Conservation (phyloP, 2,888 invertebrate genomes). For the Synanthedon vespiformis region DNA sequence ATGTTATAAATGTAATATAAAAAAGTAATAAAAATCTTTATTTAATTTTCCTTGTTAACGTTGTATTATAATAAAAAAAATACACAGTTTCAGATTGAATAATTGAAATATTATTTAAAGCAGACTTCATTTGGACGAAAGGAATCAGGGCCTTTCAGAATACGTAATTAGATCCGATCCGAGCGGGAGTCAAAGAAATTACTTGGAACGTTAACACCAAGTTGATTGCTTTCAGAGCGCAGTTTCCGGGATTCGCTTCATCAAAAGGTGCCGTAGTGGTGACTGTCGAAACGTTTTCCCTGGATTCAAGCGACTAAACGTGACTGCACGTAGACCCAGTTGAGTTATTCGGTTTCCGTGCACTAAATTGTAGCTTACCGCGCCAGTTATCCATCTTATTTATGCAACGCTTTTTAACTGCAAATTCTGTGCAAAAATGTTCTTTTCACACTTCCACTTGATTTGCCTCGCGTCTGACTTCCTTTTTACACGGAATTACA, state of each 20-base stretch:
- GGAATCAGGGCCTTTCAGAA: conserved; percentile 9
- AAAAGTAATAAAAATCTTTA: too few relatives aligned
- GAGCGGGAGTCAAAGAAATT: conserved; percentile 46
- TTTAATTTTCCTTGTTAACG: too few relatives aligned
- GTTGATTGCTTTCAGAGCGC: conserved; percentile 51
- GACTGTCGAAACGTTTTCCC: conserved; percentile 33
- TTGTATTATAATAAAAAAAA: too few relatives aligned
- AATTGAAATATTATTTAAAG: not conserved
- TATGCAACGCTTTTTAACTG: conserved; percentile 7
- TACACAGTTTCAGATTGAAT: too few relatives aligned
- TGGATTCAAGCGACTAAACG: conserved; percentile 29
- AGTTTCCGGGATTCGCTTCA: conserved; percentile 35
- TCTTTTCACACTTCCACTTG: not conserved
- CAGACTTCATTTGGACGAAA: conserved; percentile 1
- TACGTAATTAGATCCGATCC: conserved; percentile 9
- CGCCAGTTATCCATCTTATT: conserved; percentile 15
- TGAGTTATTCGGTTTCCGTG: conserved; percentile 37
- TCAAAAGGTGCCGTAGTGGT: conserved; percentile 29
- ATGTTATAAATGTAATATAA: too few relatives aligned
- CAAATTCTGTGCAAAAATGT: not conserved
- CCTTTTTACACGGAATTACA: not conserved
- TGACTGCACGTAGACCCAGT: conserved; percentile 24
- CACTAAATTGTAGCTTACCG: conserved; percentile 20
- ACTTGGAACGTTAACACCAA: conserved; percentile 45
- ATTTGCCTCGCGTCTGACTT: not conserved